Percentiles rank a stretch among this genome's conserved stretches.
Evolutionary conservation across 1,140 invertebrate species (phyloP).

Genomic region (Drosophila tristis): DNA sequence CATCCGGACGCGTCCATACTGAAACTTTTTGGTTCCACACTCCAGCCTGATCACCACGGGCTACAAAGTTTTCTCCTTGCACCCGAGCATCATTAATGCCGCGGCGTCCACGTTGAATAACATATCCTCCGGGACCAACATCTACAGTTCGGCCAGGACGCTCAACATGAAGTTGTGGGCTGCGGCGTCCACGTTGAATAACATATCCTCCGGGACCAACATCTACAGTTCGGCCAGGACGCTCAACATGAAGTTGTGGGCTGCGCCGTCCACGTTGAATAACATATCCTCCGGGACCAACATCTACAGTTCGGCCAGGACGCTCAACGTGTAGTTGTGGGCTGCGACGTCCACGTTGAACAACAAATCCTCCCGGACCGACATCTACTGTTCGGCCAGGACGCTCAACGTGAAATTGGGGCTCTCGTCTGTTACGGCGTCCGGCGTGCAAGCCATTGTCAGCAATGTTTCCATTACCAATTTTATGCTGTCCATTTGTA

Average conservation of each 20-base stretch:
- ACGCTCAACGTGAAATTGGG: conserved; percentile 9
- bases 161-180: conserved; percentile 25
- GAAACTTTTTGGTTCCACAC: conserved; percentile 49
- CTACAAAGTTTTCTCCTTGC: conserved; percentile 54
- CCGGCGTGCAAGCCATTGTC: conserved; percentile 12
- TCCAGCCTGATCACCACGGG: conserved; percentile 52
- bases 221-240: conserved; percentile 32
- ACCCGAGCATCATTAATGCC: conserved; percentile 39
- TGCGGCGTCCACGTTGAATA: conserved; percentile 42
- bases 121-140: conserved; percentile 8
- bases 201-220: conserved; percentile 7
- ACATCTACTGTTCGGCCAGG: conserved; percentile 22
- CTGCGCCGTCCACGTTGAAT: conserved; percentile 30
- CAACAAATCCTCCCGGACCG: conserved; percentile 6
- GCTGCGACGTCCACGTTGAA: conserved; percentile 36
- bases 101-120: conserved; percentile 40
- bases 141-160: conserved; percentile 38
- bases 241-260: conserved; percentile 11
- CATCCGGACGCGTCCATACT: conserved; percentile 54
- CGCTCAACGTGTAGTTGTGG: conserved; percentile 26
- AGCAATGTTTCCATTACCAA: neutral
- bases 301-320: conserved; percentile 34
- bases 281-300: conserved; percentile 9
- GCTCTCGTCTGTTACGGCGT: conserved; percentile 8
- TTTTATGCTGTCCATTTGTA: conserved; percentile 16